These are phyloP conservation scores for Pitangus sulphuratus DNA, from an alignment of 2,797 vertebrate species.

Conservation along the genomic window DNA sequence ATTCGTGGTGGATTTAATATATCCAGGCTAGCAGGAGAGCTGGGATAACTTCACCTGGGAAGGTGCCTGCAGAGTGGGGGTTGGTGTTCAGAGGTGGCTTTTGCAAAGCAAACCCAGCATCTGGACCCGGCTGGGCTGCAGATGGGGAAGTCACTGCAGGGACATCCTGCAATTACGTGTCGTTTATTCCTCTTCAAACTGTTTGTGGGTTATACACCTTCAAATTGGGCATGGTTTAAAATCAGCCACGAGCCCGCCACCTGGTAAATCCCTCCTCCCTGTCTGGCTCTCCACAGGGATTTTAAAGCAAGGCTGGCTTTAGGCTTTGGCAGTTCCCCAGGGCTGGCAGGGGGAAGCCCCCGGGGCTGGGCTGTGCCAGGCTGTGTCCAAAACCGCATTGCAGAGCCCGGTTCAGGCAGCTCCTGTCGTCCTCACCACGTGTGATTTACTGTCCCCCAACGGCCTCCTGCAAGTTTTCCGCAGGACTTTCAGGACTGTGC, in stretches of 20 bases:
- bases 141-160: background rate
- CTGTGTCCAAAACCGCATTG: background rate
- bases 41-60: background rate
- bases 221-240: background rate
- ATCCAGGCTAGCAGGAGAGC: background rate
- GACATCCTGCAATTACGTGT: too few relatives aligned
- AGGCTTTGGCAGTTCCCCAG: background rate
- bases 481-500: background rate
- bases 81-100: background rate
- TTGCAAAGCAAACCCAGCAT: background rate
- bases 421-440: fast-evolving
- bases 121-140: background rate
- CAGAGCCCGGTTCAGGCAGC: background rate
- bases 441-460: constrained; percentile 23
- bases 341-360: background rate
- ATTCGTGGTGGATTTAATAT: background rate
- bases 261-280: background rate
- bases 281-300: background rate
- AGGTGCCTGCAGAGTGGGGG: background rate
- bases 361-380: fast-evolving
- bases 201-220: background rate
- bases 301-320: background rate
- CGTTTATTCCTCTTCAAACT: background rate
- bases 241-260: background rate
- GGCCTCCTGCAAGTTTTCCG: background rate